Evolutionary conservation across 2,113 vertebrate species (phyloP), one percentile per base, ranked within the genome.

Genomic region (Ciconia maguari): DNA sequence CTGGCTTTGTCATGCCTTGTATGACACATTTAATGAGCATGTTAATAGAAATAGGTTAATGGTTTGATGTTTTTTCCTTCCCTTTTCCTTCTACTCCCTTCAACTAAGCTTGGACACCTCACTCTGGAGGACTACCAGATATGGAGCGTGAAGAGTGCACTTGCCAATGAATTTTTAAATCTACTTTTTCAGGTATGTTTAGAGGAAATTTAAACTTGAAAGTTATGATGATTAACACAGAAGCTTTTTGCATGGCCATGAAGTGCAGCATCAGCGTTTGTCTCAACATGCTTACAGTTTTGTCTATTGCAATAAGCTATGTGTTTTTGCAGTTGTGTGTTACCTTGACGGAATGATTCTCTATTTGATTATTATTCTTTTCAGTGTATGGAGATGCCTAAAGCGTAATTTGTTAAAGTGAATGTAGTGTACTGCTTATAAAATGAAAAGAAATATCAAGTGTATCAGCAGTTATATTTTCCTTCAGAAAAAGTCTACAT

Each of bases 71-170:
- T 11, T 72, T 71, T 76, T 21, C 24, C 34, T 90, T 75, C 22
- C 22, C 26, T 11, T 89, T 74, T 54, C 46, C 11, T 71, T 29
- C 11, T 52, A 57, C 16, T 83, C 58, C 93, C 30, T 89, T 97
- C 27, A 44, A 44, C 65, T 42, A 95, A 99, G 99, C 95, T 98
- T 38, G 99, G 99, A 80, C 99, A 99, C 87, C 98, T 99, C 95
- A 99, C 99, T 72, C 98, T 99, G 82, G 99, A 99, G 96, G 99
- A 99, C 96, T 99, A 99, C 97, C 99, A 99, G 98, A 99, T 99
- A 90, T 99, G 99, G 99, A 99, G 99, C 81, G 99, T 99, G 95
- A 99, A 99, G 98, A 99, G 99, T 92, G 98, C 99, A 54, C 98
- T 99, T 89, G 99, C 99, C 98, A 99, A 99, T 91, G 99, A 99